Base-by-base conservation (phyloP, 2,797 vertebrate species). In the Fundulus diaphanus region DNA sequence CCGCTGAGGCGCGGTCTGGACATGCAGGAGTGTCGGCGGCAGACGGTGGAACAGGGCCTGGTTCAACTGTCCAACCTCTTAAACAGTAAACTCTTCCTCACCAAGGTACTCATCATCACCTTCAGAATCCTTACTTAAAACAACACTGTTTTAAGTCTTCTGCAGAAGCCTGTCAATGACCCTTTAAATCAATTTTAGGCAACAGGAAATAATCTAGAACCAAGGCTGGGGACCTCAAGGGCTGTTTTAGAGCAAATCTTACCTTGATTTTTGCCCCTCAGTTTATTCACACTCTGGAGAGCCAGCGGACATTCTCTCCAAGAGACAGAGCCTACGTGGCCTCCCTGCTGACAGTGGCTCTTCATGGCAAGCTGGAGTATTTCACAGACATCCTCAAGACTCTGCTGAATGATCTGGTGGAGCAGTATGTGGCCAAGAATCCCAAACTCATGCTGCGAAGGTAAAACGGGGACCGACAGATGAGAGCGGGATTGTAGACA, bases 51-150 rank as follows among this genome's bases (percentile, higher is more conserved):
- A 79, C 98, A 99, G 85, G 98, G 98, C 44, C 93, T 99, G 87
- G 95, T 98, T 59, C 98, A 99, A 92, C 96, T 99, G 54, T 99
- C 98, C 73, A 99, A 99, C 88, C 95, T 99, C 76, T 97, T 99
- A 80, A 99, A 99, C 93, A 99, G 98, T 93, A 99, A 99, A 83
- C 97, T 99, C 67, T 99, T 99, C 91, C 97, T 99, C 89, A 99
- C 97, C 81, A 99, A 99, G 97, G 98, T 99, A 93, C 2, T 0
- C 35, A 2, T 16, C 31, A 0, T 74, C 46, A 46, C 16, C 3
- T 12, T 20, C 33, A 7, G 16, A 20, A 20, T 13, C 22, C 18
- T 1, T 16, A 44, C 13, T n/a, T 13, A 22, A 7, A 68, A 0
- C 0, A 0, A 29, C 35, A 15, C 22, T 52, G 51, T n/a, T n/a